Evolutionary conservation across 2,113 vertebrate species (phyloP), one percentile per base, ranked within the genome.

Genomic region (Phaethornis superciliosus): DNA sequence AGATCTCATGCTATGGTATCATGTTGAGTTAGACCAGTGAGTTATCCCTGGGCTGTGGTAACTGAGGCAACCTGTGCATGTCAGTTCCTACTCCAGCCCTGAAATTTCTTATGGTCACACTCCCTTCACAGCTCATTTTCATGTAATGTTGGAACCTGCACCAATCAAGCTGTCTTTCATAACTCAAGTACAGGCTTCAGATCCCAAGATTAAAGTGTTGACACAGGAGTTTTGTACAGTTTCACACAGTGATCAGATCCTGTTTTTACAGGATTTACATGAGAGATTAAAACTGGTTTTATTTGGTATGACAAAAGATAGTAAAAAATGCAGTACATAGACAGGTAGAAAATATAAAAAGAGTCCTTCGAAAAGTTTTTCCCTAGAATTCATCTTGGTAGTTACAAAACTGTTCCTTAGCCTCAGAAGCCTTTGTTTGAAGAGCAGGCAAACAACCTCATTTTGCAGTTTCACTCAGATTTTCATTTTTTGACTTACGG

Each of bases 211-310:
- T 32, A 65, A 46, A 15, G 8, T 77, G 12, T 24, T 52, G 23
- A 68, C 18, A 8, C 8, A 51, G 44, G 44, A 70, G 7, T 51
- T 90, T 30, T 51, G 44, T 93, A 51, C 37, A 37, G 15, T 60
- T 72, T 80, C 54, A 65, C 14, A 76, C 12, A 94, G 27, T 30
- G 9, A 75, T 22, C 22, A 80, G 22, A 78, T 47, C 8, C 12
- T 51, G 10, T n/a, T 78, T 91, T 47, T 22, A 59, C 42, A 70
- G 8, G 5, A 19, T n/a, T 78, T 33, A 33, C 7, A 24, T 56
- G 58, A 85, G 90, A 78, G 87, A 86, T 18, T 82, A 82, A 88
- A 85, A 6, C n/a, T 6, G 1, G 3, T 74, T 95, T 96, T 95
- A 88, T 63, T 90, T 62, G 14, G 18, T 81, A 54, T 56, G 55